A percentile compares a stretch with the other conserved stretches of the same genome.
These are phyloP conservation scores for Eupithecia tripunctaria DNA, from an alignment of 2,888 invertebrate species.

Conservation along the genomic window DNA sequence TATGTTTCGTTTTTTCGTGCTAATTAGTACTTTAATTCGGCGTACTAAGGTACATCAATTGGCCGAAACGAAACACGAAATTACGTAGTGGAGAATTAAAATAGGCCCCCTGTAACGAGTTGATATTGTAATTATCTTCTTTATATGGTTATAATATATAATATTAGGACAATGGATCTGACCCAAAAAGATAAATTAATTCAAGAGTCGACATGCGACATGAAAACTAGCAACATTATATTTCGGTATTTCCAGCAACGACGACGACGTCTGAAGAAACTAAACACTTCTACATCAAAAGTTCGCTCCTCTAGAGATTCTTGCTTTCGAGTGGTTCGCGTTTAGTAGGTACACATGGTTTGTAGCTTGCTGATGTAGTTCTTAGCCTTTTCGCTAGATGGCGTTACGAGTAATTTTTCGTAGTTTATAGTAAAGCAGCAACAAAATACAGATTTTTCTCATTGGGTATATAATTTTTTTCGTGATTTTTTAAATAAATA, in stretches of 20 bases:
- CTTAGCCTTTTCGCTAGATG: constrained; percentile 29
- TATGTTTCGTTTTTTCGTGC: no score
- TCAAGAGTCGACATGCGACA: constrained; percentile 1
- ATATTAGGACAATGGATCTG: not conserved
- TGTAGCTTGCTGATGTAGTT: constrained; percentile 21
- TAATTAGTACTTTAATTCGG: no score
- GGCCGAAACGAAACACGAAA: no score
- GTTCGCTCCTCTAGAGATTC: not conserved
- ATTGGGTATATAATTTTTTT: not conserved
- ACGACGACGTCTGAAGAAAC: not conserved
- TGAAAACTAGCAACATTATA: not conserved
- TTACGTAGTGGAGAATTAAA: no score
- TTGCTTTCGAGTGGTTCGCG: not conserved
- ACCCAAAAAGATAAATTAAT: not conserved
- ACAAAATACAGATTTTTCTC: not conserved
- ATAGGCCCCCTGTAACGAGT: no score
- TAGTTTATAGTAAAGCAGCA: not conserved
- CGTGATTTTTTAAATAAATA: no score
- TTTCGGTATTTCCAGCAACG: not conserved
- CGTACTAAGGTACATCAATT: no score
- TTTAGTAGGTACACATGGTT: not conserved
- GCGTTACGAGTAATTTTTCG: constrained; percentile 21
- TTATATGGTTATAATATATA: not conserved
- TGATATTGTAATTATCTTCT: not conserved
- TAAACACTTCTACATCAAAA: not conserved